These are phyloP conservation scores for Scalopus aquaticus DNA, from an alignment of 2,113 vertebrate genomes.

Conservation along the genomic window DNA sequence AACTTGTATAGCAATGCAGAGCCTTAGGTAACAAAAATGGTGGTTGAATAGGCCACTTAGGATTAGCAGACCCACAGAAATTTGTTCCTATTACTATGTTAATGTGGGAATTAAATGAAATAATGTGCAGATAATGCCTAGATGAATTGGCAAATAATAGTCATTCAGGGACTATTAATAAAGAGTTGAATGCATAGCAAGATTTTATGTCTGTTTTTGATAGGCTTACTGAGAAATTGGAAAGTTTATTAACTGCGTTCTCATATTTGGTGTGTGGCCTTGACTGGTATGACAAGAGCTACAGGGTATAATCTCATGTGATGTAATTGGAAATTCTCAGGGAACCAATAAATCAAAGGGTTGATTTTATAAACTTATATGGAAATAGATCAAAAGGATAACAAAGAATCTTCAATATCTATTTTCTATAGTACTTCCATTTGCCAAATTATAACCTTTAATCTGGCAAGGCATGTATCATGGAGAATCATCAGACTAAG, in stretches of 20 bases:
- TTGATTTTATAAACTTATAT: neutral
- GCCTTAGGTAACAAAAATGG: too few relatives aligned
- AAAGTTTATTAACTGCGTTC: neutral
- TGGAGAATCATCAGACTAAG: neutral
- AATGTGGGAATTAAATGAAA: neutral
- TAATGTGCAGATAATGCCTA: neutral
- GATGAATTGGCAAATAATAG: neutral
- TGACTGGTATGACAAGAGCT: constrained; percentile 43
- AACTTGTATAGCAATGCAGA: too few relatives aligned
- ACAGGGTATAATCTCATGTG: neutral
- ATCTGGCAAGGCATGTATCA: neutral
- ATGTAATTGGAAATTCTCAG: constrained; percentile 51
- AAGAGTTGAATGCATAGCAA: neutral
- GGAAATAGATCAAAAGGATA: constrained; percentile 34
- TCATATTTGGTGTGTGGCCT: constrained; percentile 23
- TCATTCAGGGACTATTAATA: neutral
- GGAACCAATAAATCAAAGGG: constrained; percentile 28
- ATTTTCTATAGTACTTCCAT: neutral
- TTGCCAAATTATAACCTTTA: neutral
- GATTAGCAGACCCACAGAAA: too few relatives aligned
- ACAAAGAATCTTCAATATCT: constrained; percentile 1
- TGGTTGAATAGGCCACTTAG: too few relatives aligned
- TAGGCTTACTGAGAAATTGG: neutral
- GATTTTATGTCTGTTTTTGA: constrained; percentile 6
- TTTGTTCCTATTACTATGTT: neutral